Evolutionary conservation across 2,113 vertebrate species (phyloP).

Genomic region (Mastomys coucha): DNA sequence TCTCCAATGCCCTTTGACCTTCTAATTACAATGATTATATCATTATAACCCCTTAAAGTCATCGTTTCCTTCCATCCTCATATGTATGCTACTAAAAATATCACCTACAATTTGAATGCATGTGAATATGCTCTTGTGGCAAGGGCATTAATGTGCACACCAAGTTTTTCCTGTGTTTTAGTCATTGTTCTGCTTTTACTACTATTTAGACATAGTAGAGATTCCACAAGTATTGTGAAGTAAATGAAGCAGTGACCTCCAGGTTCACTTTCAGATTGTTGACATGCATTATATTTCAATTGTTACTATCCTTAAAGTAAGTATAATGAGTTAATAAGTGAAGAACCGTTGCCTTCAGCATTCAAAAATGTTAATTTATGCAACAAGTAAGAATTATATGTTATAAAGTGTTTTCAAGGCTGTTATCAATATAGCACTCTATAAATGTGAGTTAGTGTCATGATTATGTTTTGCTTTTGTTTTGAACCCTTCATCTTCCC

Average conservation of each 20-base stretch:
- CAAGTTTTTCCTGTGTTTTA: neutral
- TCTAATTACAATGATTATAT: neutral
- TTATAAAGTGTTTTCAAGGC: neutral
- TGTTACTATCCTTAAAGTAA: neutral
- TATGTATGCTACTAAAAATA: neutral
- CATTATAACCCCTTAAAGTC: neutral
- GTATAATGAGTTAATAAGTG: neutral
- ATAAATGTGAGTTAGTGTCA: constrained; percentile 34
- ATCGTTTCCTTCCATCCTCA: neutral
- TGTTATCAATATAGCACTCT: constrained; percentile 14
- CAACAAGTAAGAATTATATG: neutral
- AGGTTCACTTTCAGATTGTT: neutral
- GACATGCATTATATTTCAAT: neutral
- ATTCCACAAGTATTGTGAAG: neutral
- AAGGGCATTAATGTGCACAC: neutral
- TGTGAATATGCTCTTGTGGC: neutral
- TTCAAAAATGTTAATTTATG: neutral
- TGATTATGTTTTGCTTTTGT: constrained; percentile 80
- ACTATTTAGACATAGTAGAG: neutral
- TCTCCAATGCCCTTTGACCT: neutral
- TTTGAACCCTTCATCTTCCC: constrained; percentile 75
- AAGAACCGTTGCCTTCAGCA: neutral
- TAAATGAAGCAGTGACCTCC: neutral
- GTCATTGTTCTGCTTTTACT: neutral
- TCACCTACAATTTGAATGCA: neutral